Evolutionary conservation across 1,140 invertebrate species (phyloP), one percentile per base, ranked within the genome.

Genomic region (Acromyrmex charruanus): DNA sequence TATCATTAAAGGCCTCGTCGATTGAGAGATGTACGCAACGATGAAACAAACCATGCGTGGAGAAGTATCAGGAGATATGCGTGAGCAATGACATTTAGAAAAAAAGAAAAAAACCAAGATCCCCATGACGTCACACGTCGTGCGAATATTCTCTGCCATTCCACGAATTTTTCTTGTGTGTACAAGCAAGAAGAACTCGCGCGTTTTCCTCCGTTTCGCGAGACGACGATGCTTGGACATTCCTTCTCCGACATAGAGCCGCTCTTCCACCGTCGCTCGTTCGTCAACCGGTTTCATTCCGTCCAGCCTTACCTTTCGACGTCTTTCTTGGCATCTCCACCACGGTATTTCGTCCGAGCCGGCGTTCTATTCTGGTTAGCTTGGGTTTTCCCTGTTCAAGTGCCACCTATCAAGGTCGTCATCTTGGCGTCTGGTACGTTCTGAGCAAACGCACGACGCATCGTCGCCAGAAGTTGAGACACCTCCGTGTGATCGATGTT

Each of bases 261-360:
- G 14, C 53, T 71, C 84, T 69, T 63, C 49, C 63, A 69, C 59
- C 69, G 44, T 85, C 35, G 44, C 49, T 85, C 66, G 35, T 69
- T 63, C 28, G 63, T 75, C 84, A 89, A 89, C 88, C 88, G 88
- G 88, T 89, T 89, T 86, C 51, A 61, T 68, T 75, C 86, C 66
- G 81, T 88, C 61, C 49, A 12, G 18, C 44, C 58, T 66, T 85
- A 65, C 31, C 81, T 89, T 80, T 66, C 80, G 84, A 53, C 79
- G 39, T 81, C 69, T 84, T 61, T 75, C 53, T 75, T 44, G 10
- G 16, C 55, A 18, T 55, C 82, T 63, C 31, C 10, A 49, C 5
- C 12, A 10, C 25, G 35, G 49, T 28, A 53, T 39, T 53, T 85
- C 28, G 14, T 1, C 1, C 3, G 1, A 51, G 58, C 63, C 28